A percentile compares a stretch with the other conserved stretches of the same genome.
Conservation (phyloP, 2,888 invertebrate genomes). For the Diadromus collaris region DNA sequence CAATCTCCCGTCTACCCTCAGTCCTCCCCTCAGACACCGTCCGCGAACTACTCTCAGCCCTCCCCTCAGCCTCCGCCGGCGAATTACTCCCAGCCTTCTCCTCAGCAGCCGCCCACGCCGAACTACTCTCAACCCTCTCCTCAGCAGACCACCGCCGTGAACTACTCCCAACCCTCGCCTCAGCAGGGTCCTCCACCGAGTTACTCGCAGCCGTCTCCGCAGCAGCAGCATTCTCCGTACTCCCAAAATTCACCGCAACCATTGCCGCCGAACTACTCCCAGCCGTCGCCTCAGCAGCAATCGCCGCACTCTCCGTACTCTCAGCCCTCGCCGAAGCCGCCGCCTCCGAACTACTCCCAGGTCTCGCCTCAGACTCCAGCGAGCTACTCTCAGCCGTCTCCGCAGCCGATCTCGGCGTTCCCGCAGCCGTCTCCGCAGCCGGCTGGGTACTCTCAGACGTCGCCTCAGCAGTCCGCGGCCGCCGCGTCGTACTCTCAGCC, state of each 20-base stretch:
- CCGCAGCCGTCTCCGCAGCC: slow-evolving; percentile 66
- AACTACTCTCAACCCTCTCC: slow-evolving; percentile 79
- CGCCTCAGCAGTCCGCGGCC: slow-evolving; percentile 65
- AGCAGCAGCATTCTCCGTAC: slow-evolving; percentile 63
- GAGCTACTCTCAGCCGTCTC: slow-evolving; percentile 71
- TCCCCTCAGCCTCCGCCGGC: slow-evolving; percentile 75
- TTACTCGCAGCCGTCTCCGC: slow-evolving; percentile 70
- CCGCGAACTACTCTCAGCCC: slow-evolving; percentile 79
- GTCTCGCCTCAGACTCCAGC: slow-evolving; percentile 77
- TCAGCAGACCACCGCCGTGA: slow-evolving; percentile 77
- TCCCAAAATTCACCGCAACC: slow-evolving; percentile 64
- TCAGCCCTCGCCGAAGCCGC: slow-evolving; percentile 75
- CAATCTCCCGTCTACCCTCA: slow-evolving; percentile 68
- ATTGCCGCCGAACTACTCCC: slow-evolving; percentile 77
- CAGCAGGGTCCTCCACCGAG: slow-evolving; percentile 65
- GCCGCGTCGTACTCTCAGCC: slow-evolving; percentile 65
- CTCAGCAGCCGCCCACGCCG: slow-evolving; percentile 77
- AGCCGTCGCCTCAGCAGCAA: slow-evolving; percentile 72
- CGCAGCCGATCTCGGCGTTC: slow-evolving; percentile 64
- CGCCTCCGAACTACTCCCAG: slow-evolving; percentile 71
- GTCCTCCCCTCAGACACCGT: slow-evolving; percentile 69
- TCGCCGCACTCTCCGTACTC: slow-evolving; percentile 63
- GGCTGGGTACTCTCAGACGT: slow-evolving; percentile 65
- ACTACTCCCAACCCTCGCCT: slow-evolving; percentile 71
- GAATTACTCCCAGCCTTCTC: slow-evolving; percentile 76